phyloP scores from a whole-genome alignment of 2,113 vertebrate genomes.

The Apeltes quadracus region DNA sequence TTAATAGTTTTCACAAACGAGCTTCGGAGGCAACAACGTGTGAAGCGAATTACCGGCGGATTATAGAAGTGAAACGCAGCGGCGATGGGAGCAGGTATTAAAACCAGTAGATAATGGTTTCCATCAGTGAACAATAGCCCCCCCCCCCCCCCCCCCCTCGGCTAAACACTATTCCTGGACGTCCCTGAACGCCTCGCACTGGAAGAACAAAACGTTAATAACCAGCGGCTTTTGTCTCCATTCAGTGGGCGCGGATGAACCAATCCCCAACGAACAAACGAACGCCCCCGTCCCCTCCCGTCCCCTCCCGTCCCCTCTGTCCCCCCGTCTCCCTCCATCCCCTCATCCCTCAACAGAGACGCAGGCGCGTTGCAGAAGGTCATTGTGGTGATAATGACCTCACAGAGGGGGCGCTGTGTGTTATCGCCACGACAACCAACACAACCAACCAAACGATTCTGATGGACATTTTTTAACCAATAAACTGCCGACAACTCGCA shows the following conservation, averaged over 20 bases:
- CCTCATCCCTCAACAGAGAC: no score
- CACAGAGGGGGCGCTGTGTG: no score
- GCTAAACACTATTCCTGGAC: conserved; percentile 24
- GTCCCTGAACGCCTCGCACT: conserved; percentile 7
- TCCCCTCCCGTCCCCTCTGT: no score
- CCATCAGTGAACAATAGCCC: conserved; percentile 46
- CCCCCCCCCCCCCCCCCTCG: conserved; percentile 60
- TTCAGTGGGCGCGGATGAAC: conserved; percentile 14
- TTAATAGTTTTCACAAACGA: conserved; percentile 38
- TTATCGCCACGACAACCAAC: no score
- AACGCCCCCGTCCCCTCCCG: no score
- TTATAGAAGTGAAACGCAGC: conserved; percentile 39
- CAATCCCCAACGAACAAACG: background rate
- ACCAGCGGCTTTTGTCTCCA: conserved; percentile 8
- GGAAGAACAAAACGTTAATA: conserved; percentile 20
- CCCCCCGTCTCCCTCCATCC: no score
- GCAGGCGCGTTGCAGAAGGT: no score
- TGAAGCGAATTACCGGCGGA: conserved; percentile 52
- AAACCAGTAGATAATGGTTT: conserved; percentile 55
- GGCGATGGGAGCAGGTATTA: conserved; percentile 44
- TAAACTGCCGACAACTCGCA: no score
- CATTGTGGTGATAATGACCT: no score
- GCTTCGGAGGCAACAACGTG: conserved; percentile 41
- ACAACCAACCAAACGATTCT: no score
- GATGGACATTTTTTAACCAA: no score